These are phyloP conservation scores for Lacanobia oleracea DNA, from an alignment of 2,888 invertebrate species.

Conservation along the genomic window DNA sequence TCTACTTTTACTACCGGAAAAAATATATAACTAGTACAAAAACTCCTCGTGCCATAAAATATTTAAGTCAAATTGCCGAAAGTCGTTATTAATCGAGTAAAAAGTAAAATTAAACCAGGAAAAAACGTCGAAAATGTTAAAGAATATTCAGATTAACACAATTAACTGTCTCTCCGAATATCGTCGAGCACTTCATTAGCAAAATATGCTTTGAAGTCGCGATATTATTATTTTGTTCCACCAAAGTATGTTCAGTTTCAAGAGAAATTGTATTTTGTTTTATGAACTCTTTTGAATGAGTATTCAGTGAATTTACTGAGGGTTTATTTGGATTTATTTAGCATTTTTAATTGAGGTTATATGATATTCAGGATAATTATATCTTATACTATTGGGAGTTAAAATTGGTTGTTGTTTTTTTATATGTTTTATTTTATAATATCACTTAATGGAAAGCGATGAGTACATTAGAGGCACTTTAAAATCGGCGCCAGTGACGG, in stretches of 20 bases:
- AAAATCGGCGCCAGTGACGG: too few species aligned
- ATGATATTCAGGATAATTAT: too few species aligned
- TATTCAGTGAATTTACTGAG: neutral
- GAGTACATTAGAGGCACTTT: too few species aligned
- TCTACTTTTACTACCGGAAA: neutral
- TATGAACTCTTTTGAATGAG: conserved; percentile 20
- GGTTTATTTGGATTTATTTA: neutral
- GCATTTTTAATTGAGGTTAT: neutral
- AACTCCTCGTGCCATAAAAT: neutral
- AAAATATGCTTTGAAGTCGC: conserved; percentile 43
- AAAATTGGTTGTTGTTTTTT: too few species aligned
- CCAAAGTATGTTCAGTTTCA: conserved; percentile 37
- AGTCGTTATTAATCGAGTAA: conserved; percentile 15
- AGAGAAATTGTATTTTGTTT: conserved; percentile 24
- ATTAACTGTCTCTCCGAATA: conserved; percentile 41
- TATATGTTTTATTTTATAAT: too few species aligned
- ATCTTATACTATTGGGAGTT: too few species aligned
- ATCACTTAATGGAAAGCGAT: too few species aligned
- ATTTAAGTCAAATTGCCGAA: neutral
- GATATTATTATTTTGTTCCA: conserved; percentile 38
- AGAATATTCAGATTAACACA: conserved; percentile 44
- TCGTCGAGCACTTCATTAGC: conserved; percentile 43
- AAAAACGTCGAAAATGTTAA: conserved; percentile 12
- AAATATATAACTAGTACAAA: neutral
- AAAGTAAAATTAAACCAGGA: conserved; percentile 10